A percentile compares a stretch with the other conserved stretches of the same genome.
Conservation (phyloP, 2,113 vertebrate species). For the Lamprologus speciosus region DNA sequence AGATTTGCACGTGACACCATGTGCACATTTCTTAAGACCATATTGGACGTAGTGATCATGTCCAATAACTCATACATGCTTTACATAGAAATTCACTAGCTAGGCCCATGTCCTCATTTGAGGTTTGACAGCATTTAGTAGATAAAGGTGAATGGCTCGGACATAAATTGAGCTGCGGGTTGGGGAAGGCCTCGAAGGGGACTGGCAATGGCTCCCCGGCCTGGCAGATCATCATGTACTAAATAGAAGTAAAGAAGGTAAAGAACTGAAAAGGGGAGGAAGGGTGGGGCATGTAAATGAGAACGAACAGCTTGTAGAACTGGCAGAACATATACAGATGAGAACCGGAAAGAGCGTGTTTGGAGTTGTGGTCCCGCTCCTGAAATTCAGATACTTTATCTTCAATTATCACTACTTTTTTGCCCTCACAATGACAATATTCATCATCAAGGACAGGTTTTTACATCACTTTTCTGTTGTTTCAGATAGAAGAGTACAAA, state of each 20-base stretch:
- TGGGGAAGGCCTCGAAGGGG: background rate
- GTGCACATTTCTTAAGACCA: background rate
- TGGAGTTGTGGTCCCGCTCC: fast-evolving
- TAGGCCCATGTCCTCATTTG: background rate
- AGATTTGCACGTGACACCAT: fast-evolving
- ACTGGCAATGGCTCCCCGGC: background rate
- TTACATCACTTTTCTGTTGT: background rate
- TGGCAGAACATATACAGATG: fast-evolving
- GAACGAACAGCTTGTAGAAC: background rate
- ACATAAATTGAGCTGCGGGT: fast-evolving
- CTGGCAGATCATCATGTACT: fast-evolving
- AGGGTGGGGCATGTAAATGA: background rate
- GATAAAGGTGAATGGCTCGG: background rate
- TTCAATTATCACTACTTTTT: background rate
- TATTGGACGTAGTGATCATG: background rate
- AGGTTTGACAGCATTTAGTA: background rate
- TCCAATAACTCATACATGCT: background rate
- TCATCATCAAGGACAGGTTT: background rate
- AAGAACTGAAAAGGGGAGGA: fast-evolving
- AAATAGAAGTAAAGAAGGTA: background rate
- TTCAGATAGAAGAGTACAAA: background rate
- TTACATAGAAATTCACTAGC: background rate
- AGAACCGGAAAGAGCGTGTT: background rate
- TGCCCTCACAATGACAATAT: background rate
- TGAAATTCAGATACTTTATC: background rate